Base-by-base conservation (phyloP, 2,888 invertebrate genomes). In the Alentia gelatinosa region DNA sequence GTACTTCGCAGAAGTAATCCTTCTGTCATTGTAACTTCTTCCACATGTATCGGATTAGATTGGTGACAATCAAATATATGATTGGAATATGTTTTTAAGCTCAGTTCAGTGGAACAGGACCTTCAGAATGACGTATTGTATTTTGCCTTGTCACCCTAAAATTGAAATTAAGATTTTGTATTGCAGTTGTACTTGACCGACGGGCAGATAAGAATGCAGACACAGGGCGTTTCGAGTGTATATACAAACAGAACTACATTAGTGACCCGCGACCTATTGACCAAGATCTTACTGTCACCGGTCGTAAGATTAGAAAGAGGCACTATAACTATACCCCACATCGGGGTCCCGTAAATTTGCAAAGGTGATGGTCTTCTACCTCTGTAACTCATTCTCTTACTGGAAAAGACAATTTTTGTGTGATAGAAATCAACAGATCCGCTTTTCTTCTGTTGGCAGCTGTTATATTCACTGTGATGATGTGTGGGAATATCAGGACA, bases 201-300 rank as follows among this genome's bases (percentile, higher is more conserved):
- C 94, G 94, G 89, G 93, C 93, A 91, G 95, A 96, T 92, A 94
- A 94, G 91, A 95, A 94, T 92, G 94, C 95, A 93, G 95, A 96
- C 91, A 94, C 94, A 23, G 96, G 96, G 5, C 91, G 93, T 47
- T 96, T 96, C 95, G 96, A 96, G 92, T 92, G 96, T 75, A 94
- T 95, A 3, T 95, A 94, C 93, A 95, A 95, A 90, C 95, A 95
- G 91, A 93, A 94, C 0, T 79, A 94, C 68, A 95, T 96, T 19
- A 94, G 94, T 4, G 95, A 95, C 4, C 96, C 96, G 0, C 95
- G 95, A 19, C 95, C 96, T 91, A 94, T 95, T 83, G 96, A 96
- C 47, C 94, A 95, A 23, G 95, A 94, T 89, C 93, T 96, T 68
- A 93, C 94, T 91, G 94, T 95, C 1, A 40, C 75, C 26, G 91